Base-by-base conservation (phyloP, 92 coral and sea anemone genomes). In the Hydrozoanthus gracilis region DNA sequence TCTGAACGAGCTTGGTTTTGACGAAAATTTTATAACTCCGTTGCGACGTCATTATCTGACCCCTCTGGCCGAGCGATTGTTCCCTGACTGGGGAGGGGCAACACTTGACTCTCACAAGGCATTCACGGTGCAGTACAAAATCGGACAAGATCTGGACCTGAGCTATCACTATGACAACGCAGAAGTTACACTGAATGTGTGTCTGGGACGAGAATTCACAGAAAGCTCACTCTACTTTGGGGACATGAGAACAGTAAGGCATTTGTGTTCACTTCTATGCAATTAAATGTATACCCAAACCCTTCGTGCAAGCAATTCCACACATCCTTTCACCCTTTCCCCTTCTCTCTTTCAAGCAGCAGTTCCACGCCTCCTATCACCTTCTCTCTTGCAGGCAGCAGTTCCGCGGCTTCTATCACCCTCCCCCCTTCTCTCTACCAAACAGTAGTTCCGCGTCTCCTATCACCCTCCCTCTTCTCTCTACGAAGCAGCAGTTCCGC, bases 131-230 rank as follows among this genome's bases (percentile, higher is more conserved):
- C 98, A 96, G 89, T 96, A 96, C 94, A 95, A 82, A 89, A 93
- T 91, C 18, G 99, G 96, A 71, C 91, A 95, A 74, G 99, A 96
- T 74, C 79, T 95, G 48, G 91, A 90, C 15, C 94, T 96, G 47
- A 94, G 98, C 73, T 95, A 96, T 84, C 99, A 96, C 72, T 96
- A 91, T 86, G 99, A 96, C 72, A 96, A 96, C 87, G 98, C 99
- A 11, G 99, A 96, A 50, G 98, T 96, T 35, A 96, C 99, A 1
- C 76, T 96, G 58, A 96, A 95, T 76, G 95, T 96, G 70, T 96
- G 96, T 75, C 89, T 96, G 62, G 99, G 99, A 16, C 91, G 87
- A 61, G 84, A 84, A 18, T 96, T 96, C 76, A 88, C 93, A 16
- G 98, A 93, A 52, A 98, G 99, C 15, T 86, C 91, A 50, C 94